A percentile compares a stretch with the other conserved stretches of the same genome.
These are phyloP conservation scores for Lordiphosa fenestrarum DNA, from an alignment of 2,888 invertebrate genomes.

Conservation along the genomic window DNA sequence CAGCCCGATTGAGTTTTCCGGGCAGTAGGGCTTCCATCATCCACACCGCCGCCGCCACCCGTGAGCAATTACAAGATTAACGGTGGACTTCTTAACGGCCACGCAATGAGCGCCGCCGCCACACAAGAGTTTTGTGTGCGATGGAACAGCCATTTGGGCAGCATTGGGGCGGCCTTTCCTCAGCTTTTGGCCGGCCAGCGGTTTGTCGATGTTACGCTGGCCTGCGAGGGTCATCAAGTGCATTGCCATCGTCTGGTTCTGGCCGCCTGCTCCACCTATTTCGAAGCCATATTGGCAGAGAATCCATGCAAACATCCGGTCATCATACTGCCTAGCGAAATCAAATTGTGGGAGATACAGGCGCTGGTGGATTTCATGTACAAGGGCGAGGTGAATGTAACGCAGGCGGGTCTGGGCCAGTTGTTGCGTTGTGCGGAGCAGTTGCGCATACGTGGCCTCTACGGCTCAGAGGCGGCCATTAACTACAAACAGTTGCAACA, in stretches of 20 bases:
- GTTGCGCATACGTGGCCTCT: constrained; percentile 87
- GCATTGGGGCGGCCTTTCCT: constrained; percentile 80
- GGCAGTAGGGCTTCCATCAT: constrained; percentile 1
- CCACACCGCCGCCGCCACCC: too few relatives aligned
- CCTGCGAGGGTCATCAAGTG: constrained; percentile 90
- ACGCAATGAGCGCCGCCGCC: constrained; percentile 44
- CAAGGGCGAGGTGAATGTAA: constrained; percentile 93
- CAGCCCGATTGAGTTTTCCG: too few relatives aligned
- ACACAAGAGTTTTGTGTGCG: constrained; percentile 80
- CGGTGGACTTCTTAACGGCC: not conserved
- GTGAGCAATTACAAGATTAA: too few relatives aligned
- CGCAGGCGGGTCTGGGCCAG: constrained; percentile 90
- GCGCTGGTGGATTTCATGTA: constrained; percentile 95
- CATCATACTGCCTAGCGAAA: constrained; percentile 89
- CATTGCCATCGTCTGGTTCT: constrained; percentile 93
- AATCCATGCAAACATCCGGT: constrained; percentile 94
- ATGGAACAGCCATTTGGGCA: constrained; percentile 80
- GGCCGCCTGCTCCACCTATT: constrained; percentile 92
- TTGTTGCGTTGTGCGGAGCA: constrained; percentile 92
- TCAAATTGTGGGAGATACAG: constrained; percentile 91
- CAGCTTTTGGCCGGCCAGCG: constrained; percentile 79
- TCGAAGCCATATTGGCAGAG: constrained; percentile 88
- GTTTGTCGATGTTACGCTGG: constrained; percentile 93
- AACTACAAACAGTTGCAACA: constrained; percentile 77
- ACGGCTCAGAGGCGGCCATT: constrained; percentile 79